Base-by-base conservation (phyloP, 1,140 invertebrate species). In the Rhynchophorus ferrugineus region DNA sequence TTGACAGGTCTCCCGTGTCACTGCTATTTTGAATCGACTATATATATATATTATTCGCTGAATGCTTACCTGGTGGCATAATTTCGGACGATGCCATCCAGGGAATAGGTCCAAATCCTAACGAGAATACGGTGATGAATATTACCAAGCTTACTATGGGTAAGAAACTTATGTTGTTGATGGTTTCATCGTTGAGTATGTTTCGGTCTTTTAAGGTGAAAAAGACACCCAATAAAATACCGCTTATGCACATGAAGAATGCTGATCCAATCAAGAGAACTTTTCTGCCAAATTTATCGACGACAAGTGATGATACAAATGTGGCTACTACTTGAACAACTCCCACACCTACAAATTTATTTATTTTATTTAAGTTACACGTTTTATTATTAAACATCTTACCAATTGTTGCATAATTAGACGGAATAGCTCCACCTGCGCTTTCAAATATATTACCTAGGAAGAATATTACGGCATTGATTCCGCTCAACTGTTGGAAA, bases 71-170 rank as follows among this genome's bases (percentile, higher is more conserved):
- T 59, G 84, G 69, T 43, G 87, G 76, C 71, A 87, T 86, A 57
- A 89, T 63, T 69, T 90, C 87, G 0, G 82, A 78, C 49, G 87
- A 78, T 57, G 90, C 77, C 61, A 89, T 74, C 78, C 88, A 91
- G 0, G 87, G 85, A 37, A 91, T 80, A 0, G 87, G 87, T 0
- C 88, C 89, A 59, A 85, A 87, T 3, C 89, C 89, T 0, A 91
- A 65, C 0, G 84, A 85, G 71, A 89, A 91, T 3, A 83, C 76
- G 21, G 85, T 63, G 44, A 89, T 86, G 65, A 89, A 95, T 7
- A 85, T 59, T 33, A 85, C 81, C 1, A 94, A 63, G 44, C 81
- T 82, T 1, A 76, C 57, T 0, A 94, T 70, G 1, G 91, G 87
- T 9, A 94, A 62, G 72, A 83, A 87, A 3, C 58, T 57, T 17